Evolutionary conservation across 1,140 invertebrate genomes (phyloP), one percentile per base, ranked within the genome.

Genomic region (Agrilus planipennis): DNA sequence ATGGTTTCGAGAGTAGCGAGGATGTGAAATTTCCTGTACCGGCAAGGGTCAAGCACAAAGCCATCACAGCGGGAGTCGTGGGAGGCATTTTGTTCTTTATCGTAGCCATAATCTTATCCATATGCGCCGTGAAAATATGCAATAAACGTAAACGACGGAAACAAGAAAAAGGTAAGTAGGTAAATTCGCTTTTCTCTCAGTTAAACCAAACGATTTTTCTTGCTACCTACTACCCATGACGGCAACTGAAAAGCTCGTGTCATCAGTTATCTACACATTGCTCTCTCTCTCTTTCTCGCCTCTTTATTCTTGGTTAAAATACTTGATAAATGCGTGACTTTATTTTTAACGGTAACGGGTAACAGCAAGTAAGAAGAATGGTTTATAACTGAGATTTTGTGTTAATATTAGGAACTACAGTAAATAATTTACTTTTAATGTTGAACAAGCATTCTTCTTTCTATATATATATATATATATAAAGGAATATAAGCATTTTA

Each of bases 41-140:
- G 46, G 81, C 84, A 38, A 72, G 85, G 47, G 84, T 89, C 38
- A 89, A 89, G 64, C 84, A 89, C 70, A 89, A 89, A 75, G 88
- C 87, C 42, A 89, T 90, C 61, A 90, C 87, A 45, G 88, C 89
- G 49, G 89, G 89, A 28, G 84, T 93, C 45, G 89, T 93, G 37
- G 90, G 89, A 50, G 89, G 89, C 46, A 86, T 95, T 55, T 73
- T 94, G 51, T 93, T 94, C 72, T 93, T 93, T 76, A 89, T 93
- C 57, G 88, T 92, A 54, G 89, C 89, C 60, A 92, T 94, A 64
- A 93, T 93, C 61, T 75, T 93, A 53, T 90, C 89, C 45, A 84
- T 94, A 56, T 93, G 89, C 73, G 86, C 88, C 51, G 89, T 95
- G 54, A 94, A 94, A 76, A 91, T 92, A 63, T 93, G 89, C 76